Conservation (phyloP, 35 echinoderm and acorn worm species). For the Apostichopus parvimensis region DNA sequence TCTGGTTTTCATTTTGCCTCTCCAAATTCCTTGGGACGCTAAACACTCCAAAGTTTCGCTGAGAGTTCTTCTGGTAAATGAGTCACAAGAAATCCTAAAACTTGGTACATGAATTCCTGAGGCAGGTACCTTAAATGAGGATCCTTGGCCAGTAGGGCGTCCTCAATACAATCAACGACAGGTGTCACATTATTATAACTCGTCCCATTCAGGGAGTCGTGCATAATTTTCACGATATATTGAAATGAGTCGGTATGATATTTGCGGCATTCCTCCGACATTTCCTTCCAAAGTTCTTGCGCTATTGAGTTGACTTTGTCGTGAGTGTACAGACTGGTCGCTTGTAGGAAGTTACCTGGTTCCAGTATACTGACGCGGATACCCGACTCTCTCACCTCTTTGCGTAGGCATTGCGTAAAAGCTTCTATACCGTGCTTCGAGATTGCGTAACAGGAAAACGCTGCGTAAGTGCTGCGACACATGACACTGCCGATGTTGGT, state of each 20-base stretch:
- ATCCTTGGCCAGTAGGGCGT: conserved; percentile 40
- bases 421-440: conserved; percentile 87
- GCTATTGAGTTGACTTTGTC: conserved; percentile 68
- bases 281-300: conserved; percentile 59
- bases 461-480: conserved; percentile 57
- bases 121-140: conserved; percentile 49
- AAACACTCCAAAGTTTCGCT: conserved; percentile 26
- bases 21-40: not conserved
- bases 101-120: conserved; percentile 40
- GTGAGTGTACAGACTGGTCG: conserved; percentile 76
- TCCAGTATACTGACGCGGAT: conserved; percentile 85
- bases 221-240: conserved; percentile 52
- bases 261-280: conserved; percentile 62
- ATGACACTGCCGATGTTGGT: conserved; percentile 80
- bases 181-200: conserved; percentile 27
- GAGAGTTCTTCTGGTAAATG: conserved; percentile 49
- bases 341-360: conserved; percentile 92
- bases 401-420: conserved; percentile 85
- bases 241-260: conserved; percentile 27
- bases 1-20: no score
- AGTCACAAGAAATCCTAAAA: conserved; percentile 15
- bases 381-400: conserved; percentile 76
- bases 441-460: conserved; percentile 71
- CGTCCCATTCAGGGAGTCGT: conserved; percentile 43
- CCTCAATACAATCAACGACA: conserved; percentile 36